These are phyloP conservation scores for Pardalotus punctatus DNA, from an alignment of 2,113 vertebrate genomes.

Conservation along the genomic window DNA sequence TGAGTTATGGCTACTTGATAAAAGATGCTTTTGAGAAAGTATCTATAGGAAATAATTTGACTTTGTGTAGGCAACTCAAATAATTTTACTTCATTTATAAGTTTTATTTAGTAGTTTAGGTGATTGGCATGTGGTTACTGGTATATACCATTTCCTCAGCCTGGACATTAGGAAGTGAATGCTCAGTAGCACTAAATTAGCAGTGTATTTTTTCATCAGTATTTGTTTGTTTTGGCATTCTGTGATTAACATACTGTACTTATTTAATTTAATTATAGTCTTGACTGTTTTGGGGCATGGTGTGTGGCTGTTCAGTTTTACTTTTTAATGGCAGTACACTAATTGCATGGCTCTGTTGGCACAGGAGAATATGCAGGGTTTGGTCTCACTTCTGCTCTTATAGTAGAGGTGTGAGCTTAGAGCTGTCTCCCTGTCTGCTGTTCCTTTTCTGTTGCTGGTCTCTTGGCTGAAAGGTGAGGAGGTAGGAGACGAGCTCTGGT, in stretches of 20 bases:
- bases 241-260: neutral
- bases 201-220: neutral
- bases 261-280: neutral
- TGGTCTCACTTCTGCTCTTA: neutral
- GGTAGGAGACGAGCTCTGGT: neutral
- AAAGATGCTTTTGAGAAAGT: neutral
- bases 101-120: neutral
- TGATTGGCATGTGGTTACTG: neutral
- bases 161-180: neutral
- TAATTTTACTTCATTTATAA: neutral
- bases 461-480: neutral
- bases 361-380: neutral
- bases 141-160: neutral
- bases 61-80: neutral
- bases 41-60: neutral
- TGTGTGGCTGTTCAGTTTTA: neutral
- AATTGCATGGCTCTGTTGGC: neutral
- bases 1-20: neutral
- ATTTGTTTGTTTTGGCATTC: neutral
- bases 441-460: neutral
- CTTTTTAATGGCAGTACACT: neutral
- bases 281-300: fast-evolving
- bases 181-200: neutral
- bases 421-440: neutral
- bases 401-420: neutral